Evolutionary conservation across 2,797 vertebrate genomes (phyloP), one percentile per base, ranked within the genome.

Genomic region (Trachops cirrhosus): DNA sequence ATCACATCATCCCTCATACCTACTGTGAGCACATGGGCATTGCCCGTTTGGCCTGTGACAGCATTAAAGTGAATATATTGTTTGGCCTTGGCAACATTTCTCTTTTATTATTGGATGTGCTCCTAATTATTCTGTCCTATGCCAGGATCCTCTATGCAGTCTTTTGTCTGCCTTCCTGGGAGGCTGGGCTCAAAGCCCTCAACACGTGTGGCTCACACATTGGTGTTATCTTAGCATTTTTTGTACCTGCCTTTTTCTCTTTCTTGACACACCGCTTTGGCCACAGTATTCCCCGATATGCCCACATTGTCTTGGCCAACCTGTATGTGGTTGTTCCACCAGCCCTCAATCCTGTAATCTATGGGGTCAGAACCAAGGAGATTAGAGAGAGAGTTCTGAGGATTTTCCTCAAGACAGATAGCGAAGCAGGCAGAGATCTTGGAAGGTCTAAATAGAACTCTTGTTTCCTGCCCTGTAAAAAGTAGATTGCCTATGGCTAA

Each of bases 291-390:
- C 97, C 97, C 1, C 89, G 39, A 32, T 96, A 93, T 21, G 75
- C 84, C 0, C 96, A 97, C n/a, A 97, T 97, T 71, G 14, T 97
- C 32, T 93, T 97, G 2, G 96, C 97, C 18, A 97, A 97, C 5
- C 62, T 97, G 0, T 96, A 97, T 37, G 92, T 97, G 19, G 93
- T 94, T 32, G 67, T 96, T 24, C 98, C 98, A 2, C 98, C 98
- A 5, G 64, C 98, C 57, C 57, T 99, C 8, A 98, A 99, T 88
- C 98, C 98, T 2, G 71, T 99, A 21, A 98, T 99, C 93, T 99
- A 99, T 86, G 98, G 98, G 29, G 96, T 99, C 9, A 98, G 98
- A 67, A 98, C 96, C 3, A 98, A 95, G 95, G 98, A 98, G 93
- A 98, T 99, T n/a, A 97, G 95, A 24, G 57, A 94, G 8, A 5